Conservation (phyloP, 1,140 invertebrate species). For the Pollicipes pollicipes region DNA sequence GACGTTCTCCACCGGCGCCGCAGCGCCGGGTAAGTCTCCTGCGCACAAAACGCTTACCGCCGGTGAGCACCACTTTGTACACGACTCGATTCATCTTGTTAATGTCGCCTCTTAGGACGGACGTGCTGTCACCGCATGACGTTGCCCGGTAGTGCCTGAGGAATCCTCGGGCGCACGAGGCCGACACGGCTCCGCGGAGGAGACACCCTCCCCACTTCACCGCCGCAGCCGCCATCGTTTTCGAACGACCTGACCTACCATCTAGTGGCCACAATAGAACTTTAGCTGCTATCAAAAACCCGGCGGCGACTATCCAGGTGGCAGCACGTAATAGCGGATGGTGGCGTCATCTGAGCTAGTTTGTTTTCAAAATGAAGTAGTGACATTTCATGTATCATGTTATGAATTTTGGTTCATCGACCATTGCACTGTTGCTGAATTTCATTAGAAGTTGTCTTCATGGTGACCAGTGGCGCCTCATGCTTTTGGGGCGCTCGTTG, state of each 20-base stretch:
- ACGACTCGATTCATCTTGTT: constrained; percentile 10
- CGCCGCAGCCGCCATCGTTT: neutral
- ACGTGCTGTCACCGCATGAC: neutral
- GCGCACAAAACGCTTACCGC: neutral
- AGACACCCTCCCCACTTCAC: neutral
- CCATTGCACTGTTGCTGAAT: too few relatives aligned
- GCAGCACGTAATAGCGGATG: too few relatives aligned
- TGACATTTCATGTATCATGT: too few relatives aligned
- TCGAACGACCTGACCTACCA: neutral
- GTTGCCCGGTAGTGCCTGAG: neutral
- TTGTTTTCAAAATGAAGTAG: too few relatives aligned
- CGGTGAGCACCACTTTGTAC: constrained; percentile 12
- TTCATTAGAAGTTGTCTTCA: too few relatives aligned
- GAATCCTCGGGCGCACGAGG: neutral
- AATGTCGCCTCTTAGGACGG: neutral
- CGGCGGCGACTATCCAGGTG: too few relatives aligned
- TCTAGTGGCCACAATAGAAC: neutral
- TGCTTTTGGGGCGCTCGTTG: too few relatives aligned
- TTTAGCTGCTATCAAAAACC: too few relatives aligned
- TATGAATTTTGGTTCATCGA: too few relatives aligned
- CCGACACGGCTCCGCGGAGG: neutral
- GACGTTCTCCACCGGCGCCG: too few relatives aligned
- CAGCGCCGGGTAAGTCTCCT: neutral
- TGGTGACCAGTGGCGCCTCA: too few relatives aligned
- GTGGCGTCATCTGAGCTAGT: too few relatives aligned